Base-by-base conservation (phyloP, 2,888 invertebrate genomes). In the Drosophila kokeensis region DNA sequence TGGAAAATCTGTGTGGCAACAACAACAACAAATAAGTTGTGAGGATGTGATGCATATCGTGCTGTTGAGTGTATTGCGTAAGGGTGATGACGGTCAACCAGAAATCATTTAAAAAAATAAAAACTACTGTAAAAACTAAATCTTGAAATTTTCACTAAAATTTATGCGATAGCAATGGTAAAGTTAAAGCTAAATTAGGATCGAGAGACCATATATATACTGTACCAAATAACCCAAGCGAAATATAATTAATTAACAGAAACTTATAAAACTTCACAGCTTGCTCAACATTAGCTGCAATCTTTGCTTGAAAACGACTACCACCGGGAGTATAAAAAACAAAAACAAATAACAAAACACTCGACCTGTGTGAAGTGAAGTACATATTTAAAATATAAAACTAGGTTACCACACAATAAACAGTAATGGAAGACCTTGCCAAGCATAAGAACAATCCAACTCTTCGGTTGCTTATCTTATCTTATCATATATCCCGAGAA, bases 1-100 rank as follows among this genome's bases (percentile, higher is more conserved):
- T 87, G 82, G 57, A 79, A 66, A 83, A 77, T 69, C 65, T 60
- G 60, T 69, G 73, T 27, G 42, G 18, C 30, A 68, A 45, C 30
- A 57, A 34, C 30, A 57, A 34, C 40, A 36, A 24, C 24, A 40
- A 67, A 29, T n/a, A 54, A 61, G 38, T 32, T 13, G 27, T n/a
- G 15, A 40, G 29, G 24, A 30, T 69, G 29, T 30, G 53, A 63
- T 52, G 70, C 55, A 61, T 38, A 45, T 24, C 32, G 24, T 38
- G 11, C 6, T 10, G 21, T 30, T 30, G 24, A 49, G 11, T 49
- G n/a, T 6, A 24, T 52, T 30, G 36, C 42, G 24, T 57, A 13
- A 45, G 36, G 4, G 21, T 38, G 29, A 30, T 29, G 29, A 38
- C 13, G 55, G n/a, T n/a, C 34, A 59, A 58, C 13, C 0, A 36